Percentiles rank a stretch among this genome's conserved stretches.
Conservation (phyloP, 1,140 invertebrate genomes). For the Pseudomyrmex concolor region DNA sequence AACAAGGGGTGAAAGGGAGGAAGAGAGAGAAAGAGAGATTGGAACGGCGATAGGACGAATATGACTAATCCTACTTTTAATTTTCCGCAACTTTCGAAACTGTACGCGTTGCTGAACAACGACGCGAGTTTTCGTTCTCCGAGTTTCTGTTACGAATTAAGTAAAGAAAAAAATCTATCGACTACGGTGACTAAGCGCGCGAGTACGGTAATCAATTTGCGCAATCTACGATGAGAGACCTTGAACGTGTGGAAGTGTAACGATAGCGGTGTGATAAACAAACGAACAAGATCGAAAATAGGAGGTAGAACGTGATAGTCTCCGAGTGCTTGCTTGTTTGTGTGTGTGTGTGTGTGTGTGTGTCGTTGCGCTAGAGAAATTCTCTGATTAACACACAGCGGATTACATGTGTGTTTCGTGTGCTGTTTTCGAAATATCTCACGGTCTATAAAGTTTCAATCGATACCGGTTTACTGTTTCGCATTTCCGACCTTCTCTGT, state of each 20-base stretch:
- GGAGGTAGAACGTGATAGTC: background rate
- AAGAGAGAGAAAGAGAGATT: background rate
- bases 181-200: background rate
- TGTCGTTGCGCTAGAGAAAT: background rate
- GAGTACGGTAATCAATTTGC: slow-evolving; percentile 15
- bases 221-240: slow-evolving; percentile 9
- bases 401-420: background rate
- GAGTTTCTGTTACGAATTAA: background rate
- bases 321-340: too few species aligned
- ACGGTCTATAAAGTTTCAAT: slow-evolving; percentile 14
- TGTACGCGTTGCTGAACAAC: background rate
- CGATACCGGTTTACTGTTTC: slow-evolving; percentile 46
- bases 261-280: slow-evolving; percentile 43
- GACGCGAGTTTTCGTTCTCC: background rate
- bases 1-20: background rate
- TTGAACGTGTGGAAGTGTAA: slow-evolving; percentile 9
- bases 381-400: background rate
- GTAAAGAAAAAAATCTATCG: background rate
- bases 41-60: slow-evolving; percentile 1
- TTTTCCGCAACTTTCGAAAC: slow-evolving; percentile 2
- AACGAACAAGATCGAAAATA: slow-evolving; percentile 10
- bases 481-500: slow-evolving; percentile 29
- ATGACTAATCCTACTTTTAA: slow-evolving; percentile 29
- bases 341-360: background rate
- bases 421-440: slow-evolving; percentile 13